Conservation (phyloP, 2,888 invertebrate species). For the Muschampia staudingeri region DNA sequence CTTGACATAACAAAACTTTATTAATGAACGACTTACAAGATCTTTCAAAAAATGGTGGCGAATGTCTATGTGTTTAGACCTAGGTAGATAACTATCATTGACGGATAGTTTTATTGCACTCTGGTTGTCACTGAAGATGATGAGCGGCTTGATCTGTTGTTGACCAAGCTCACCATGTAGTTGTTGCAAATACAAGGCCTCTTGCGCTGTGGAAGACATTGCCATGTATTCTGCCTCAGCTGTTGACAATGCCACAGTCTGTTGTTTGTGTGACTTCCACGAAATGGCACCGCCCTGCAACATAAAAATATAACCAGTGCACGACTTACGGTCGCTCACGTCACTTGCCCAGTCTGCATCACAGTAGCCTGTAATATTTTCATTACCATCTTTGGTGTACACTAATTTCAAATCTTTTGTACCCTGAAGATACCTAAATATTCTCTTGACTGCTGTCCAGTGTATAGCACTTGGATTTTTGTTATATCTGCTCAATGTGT, state of each 20-base stretch:
- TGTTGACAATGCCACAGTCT: slow-evolving; percentile 65
- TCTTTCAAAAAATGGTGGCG: slow-evolving; percentile 5
- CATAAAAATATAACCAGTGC: slow-evolving; percentile 67
- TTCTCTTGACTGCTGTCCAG: slow-evolving; percentile 59
- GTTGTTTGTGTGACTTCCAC: slow-evolving; percentile 61
- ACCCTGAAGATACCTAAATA: slow-evolving; percentile 66
- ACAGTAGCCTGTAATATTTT: slow-evolving; percentile 54
- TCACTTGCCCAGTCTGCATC: slow-evolving; percentile 70
- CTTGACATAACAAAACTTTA: not conserved
- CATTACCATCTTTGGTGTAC: slow-evolving; percentile 28
- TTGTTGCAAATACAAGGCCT: slow-evolving; percentile 56
- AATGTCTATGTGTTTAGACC: slow-evolving; percentile 62
- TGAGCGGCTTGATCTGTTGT: not conserved
- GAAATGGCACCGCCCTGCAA: slow-evolving; percentile 65
- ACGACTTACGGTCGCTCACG: slow-evolving; percentile 63
- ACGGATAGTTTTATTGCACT: slow-evolving; percentile 64
- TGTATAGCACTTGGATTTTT: slow-evolving; percentile 33
- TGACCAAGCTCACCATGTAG: slow-evolving; percentile 60
- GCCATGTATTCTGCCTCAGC: slow-evolving; percentile 55
- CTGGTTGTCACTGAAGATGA: slow-evolving; percentile 16
- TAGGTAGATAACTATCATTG: slow-evolving; percentile 66
- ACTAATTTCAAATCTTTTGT: slow-evolving; percentile 53
- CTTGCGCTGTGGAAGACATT: slow-evolving; percentile 61
- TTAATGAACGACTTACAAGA: not conserved
- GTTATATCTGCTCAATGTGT: slow-evolving; percentile 47